Evolutionary conservation across 2,888 invertebrate species (phyloP), one percentile per base, ranked within the genome.

Genomic region (Conistra vaccinii): DNA sequence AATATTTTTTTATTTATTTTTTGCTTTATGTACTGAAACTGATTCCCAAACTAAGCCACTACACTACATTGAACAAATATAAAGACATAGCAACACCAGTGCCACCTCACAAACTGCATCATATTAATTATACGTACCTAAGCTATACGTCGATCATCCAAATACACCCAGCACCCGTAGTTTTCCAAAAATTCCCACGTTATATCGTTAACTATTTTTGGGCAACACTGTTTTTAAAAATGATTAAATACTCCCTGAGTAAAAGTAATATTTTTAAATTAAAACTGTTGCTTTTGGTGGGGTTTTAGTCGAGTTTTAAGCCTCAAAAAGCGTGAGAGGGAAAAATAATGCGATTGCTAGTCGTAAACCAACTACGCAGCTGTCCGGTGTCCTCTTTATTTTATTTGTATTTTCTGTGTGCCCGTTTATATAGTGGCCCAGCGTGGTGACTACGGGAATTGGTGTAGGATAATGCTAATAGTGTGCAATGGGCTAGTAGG

Each of bases 291-390:
- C 61, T 62, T 62, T 83, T 71, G 14, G 53, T 79, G 68, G 23
- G 48, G 12, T 23, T 58, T 80, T 51, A 67, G 67, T 48, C 1
- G 51, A 68, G 68, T 80, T 74, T 80, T 35, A 84, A 67, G 48
- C 66, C 60, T 69, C 32, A 55, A 75, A 81, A 84, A 71, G 42
- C 42, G 85, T 29, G 53, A 71, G 53, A 17, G 39, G 14, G 32
- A 23, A 81, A 68, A 75, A 81, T 81, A 81, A 81, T 61, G 70
- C 57, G 32, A 66, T 75, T 62, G 65, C 48, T 42, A 35, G 81
- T 71, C 85, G 70, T 81, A 84, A 84, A 84, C 58, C 65, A 70
- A 73, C 73, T 80, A 67, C 60, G 58, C 69, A 84, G 68, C 81
- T 71, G 85, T 65, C 67, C 68, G 7, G 39, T 79, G 69, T 71